These are phyloP conservation scores for Seira sanloemensis DNA, from an alignment of 2,888 invertebrate genomes.

Conservation along the genomic window DNA sequence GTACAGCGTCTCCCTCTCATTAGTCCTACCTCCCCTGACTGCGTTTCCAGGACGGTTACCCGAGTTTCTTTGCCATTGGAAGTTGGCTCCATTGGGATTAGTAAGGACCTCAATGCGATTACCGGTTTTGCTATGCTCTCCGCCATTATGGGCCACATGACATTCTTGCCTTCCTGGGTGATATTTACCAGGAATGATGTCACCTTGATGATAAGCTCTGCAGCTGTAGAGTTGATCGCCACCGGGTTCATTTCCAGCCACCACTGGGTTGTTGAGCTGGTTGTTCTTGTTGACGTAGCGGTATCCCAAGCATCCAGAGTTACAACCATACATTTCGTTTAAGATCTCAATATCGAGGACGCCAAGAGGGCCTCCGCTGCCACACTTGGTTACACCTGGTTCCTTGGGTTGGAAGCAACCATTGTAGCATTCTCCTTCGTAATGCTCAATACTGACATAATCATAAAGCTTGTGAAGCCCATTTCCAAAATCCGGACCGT, in stretches of 20 bases:
- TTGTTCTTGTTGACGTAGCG: constrained; percentile 67
- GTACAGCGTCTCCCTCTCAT: constrained; percentile 70
- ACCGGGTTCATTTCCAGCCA: constrained; percentile 57
- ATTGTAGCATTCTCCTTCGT: constrained; percentile 72
- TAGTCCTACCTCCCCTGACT: constrained; percentile 66
- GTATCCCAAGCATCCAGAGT: constrained; percentile 67
- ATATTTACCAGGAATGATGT: constrained; percentile 71
- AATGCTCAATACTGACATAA: constrained; percentile 72
- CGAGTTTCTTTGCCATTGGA: constrained; percentile 57
- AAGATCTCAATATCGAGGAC: constrained; percentile 71
- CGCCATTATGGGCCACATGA: constrained; percentile 61
- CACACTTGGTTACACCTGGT: constrained; percentile 71
- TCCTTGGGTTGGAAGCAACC: constrained; percentile 68
- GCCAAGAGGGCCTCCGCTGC: constrained; percentile 68
- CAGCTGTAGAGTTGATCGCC: constrained; percentile 65
- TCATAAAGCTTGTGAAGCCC: constrained; percentile 71
- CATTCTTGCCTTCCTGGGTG: constrained; percentile 61
- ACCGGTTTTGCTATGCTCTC: constrained; percentile 54
- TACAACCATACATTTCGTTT: constrained; percentile 71
- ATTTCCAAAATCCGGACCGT: constrained; percentile 60
- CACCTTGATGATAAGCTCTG: constrained; percentile 67
- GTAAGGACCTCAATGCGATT: constrained; percentile 68
- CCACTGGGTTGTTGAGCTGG: constrained; percentile 49
- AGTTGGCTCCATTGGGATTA: constrained; percentile 57
- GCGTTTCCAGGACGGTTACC: constrained; percentile 63